phyloP scores from a whole-genome alignment of 2,888 invertebrate genomes.

The Ophion obscuratus region DNA sequence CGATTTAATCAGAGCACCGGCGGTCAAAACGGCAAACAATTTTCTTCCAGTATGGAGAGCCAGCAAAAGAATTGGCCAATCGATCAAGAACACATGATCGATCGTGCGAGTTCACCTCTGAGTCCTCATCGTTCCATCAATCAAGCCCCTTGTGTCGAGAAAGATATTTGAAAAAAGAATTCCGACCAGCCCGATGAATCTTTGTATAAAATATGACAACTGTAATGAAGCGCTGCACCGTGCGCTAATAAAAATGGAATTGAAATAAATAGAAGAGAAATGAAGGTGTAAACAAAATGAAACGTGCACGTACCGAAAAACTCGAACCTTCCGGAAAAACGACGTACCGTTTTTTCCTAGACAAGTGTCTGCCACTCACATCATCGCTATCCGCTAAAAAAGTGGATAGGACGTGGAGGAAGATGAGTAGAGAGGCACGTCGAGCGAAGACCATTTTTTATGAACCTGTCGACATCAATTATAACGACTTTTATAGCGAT shows the following conservation, averaged over 20 bases:
- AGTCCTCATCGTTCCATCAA: slow-evolving; percentile 28
- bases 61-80: slow-evolving; percentile 17
- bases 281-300: neutral
- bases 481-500: neutral
- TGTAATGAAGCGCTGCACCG: neutral
- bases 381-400: slow-evolving; percentile 69
- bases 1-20: neutral
- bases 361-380: slow-evolving; percentile 83
- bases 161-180: neutral
- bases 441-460: slow-evolving; percentile 13
- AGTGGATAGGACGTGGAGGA: slow-evolving; percentile 56
- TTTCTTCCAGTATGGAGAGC: neutral
- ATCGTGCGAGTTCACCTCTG: slow-evolving; percentile 30
- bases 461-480: slow-evolving; percentile 30
- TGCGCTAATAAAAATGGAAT: neutral
- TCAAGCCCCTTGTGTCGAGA: neutral
- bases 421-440: slow-evolving; percentile 46
- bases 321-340: slow-evolving; percentile 90
- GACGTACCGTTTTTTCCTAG: slow-evolving; percentile 87
- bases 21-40: neutral
- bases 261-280: neutral
- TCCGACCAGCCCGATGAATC: neutral
- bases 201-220: slow-evolving; percentile 12
- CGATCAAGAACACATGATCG: slow-evolving; percentile 45
- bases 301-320: slow-evolving; percentile 86